Conservation (phyloP, 2,888 invertebrate genomes). For the Tromatobia lineatoria region DNA sequence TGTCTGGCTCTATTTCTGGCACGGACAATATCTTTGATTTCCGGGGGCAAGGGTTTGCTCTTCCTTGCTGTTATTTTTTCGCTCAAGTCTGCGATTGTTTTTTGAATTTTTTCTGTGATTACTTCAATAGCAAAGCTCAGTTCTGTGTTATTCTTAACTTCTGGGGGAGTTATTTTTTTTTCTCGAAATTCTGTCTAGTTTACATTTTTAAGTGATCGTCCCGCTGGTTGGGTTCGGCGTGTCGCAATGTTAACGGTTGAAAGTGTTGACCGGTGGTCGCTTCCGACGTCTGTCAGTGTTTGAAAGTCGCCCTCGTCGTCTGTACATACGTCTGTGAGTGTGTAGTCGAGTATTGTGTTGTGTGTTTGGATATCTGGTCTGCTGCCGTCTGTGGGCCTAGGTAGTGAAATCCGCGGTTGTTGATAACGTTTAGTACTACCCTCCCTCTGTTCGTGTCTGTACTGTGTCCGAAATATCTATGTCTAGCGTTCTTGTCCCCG, state of each 20-base stretch:
- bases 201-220: slow-evolving; percentile 6
- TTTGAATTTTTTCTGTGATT: slow-evolving; percentile 16
- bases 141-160: background rate
- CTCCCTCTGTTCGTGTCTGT: slow-evolving; percentile 1
- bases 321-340: background rate
- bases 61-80: slow-evolving; percentile 15
- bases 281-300: slow-evolving; percentile 4
- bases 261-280: background rate
- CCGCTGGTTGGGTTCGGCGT: background rate
- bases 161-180: slow-evolving; percentile 2
- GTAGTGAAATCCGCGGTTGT: background rate
- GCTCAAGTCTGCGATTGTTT: background rate
- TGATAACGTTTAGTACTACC: slow-evolving; percentile 2
- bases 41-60: slow-evolving; percentile 3
- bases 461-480: background rate
- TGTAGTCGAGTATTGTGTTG: slow-evolving; percentile 6
- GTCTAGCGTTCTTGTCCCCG: background rate
- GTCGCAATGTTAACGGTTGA: background rate
- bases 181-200: slow-evolving; percentile 11
- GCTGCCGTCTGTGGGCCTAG: background rate
- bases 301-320: background rate
- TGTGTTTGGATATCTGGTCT: background rate
- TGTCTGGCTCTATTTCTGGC: slow-evolving; percentile 34
- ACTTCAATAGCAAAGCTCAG: background rate
- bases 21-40: slow-evolving; percentile 3